Base-by-base conservation (phyloP, 2,797 vertebrate species). In the Kryptolebias ocellatus region DNA sequence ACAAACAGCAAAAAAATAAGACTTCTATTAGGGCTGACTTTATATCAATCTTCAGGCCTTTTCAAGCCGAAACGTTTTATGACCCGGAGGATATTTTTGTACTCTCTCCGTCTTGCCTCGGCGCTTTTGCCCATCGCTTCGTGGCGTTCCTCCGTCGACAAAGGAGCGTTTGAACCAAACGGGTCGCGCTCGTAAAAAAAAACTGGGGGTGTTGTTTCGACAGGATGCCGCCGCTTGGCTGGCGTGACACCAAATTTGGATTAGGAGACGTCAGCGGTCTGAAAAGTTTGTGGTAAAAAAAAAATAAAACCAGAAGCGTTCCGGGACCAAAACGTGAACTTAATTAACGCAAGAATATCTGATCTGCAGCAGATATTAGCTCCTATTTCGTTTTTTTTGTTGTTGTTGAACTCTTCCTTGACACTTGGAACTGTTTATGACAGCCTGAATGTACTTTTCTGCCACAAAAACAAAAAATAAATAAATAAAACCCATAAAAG, bases 221-320 rank as follows among this genome's bases (percentile, higher is more conserved):
- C n/a, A n/a, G n/a, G n/a, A n/a, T n/a, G n/a, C n/a, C n/a, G n/a
- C n/a, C n/a, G n/a, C n/a, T n/a, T 24, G 20, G 20, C 20, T 24
- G 20, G 20, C 20, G 1, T 24, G 83, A 87, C 74, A 74, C 72
- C 53, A 86, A 81, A 81, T 81, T 82, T 50, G 72, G 66, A 37
- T 54, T 54, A 5, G 53, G 52, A 65, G 85, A 92, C 75, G 73
- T 92, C 85, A 88, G 81, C 76, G 83, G 81, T 74, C 83, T 64
- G 70, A 66, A 24, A 64, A 62, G 81, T 71, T 75, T 2, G 64
- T 80, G 5, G 64, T 71, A 86, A 87, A 50, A 92, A 92, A 87
- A 87, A 24, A 24, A 24, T 24, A 24, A 24, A 24, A 24, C 20
- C 81, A 87, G 79, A 84, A 83, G 64, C 70, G 11, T 51, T 80